A percentile compares a stretch with the other conserved stretches of the same genome.
Evolutionary conservation across 2,888 invertebrate species (phyloP).

Genomic region (Litoditis marina): DNA sequence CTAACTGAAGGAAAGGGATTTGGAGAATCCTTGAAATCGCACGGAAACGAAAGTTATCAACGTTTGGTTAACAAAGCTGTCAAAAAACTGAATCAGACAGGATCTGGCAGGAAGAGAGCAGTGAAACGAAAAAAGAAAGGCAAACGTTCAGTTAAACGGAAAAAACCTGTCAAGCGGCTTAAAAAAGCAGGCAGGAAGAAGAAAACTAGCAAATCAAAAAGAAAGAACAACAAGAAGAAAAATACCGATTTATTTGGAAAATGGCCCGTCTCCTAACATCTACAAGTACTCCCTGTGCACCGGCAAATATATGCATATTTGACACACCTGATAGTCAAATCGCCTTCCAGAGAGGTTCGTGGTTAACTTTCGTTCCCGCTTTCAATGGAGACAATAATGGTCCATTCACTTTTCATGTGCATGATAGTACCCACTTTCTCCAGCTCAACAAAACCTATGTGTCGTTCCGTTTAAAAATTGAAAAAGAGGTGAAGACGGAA

Average conservation of each 20-base stretch:
- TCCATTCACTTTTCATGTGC: not conserved
- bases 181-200: not conserved
- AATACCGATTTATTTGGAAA: not conserved
- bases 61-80: constrained; percentile 6
- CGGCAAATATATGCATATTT: not conserved
- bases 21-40: not conserved
- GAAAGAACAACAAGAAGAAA: too few relatives aligned
- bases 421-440: not conserved
- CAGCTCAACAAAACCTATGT: not conserved
- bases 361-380: not conserved
- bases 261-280: not conserved
- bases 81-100: constrained; percentile 5
- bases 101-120: not conserved
- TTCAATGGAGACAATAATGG: not conserved
- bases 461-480: not conserved
- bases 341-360: not conserved
- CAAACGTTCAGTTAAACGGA: not conserved
- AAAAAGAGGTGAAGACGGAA: too few relatives aligned
- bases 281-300: not conserved
- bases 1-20: constrained; percentile 9
- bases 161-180: too few relatives aligned
- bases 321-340: not conserved
- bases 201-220: not conserved
- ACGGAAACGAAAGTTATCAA: constrained; percentile 6
- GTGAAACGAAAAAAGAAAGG: not conserved